These are phyloP conservation scores for Oscheius sp. DNA, from an alignment of 2,888 invertebrate species.

Conservation along the genomic window DNA sequence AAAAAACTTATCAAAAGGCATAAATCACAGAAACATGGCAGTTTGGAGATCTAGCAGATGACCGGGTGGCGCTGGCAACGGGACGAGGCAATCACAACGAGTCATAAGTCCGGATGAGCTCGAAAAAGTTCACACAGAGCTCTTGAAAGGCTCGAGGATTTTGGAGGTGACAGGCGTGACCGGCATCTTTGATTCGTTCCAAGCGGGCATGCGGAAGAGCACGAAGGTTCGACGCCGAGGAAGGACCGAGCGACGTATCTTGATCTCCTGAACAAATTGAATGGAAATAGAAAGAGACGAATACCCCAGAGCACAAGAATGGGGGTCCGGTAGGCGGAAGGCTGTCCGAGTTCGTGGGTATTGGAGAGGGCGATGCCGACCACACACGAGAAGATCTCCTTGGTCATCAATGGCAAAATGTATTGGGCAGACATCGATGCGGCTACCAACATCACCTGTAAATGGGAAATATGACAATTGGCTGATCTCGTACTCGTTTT, in stretches of 20 bases:
- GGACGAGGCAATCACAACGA: conserved; percentile 21
- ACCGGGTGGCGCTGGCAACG: not conserved
- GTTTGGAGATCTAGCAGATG: not conserved
- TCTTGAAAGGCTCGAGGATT: conserved; percentile 56
- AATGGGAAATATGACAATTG: not conserved
- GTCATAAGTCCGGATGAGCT: conserved; percentile 55
- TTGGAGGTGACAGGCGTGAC: conserved; percentile 60
- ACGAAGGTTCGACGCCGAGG: conserved; percentile 56
- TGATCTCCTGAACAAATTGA: conserved; percentile 51
- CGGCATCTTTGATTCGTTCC: conserved; percentile 51
- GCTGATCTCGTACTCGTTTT: conserved; percentile 42
- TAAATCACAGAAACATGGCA: conserved; percentile 3
- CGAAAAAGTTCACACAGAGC: conserved; percentile 57
- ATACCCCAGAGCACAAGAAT: conserved; percentile 59
- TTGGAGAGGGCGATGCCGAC: conserved; percentile 59
- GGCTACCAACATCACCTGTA: conserved; percentile 52
- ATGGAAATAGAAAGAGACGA: not conserved
- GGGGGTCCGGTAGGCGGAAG: conserved; percentile 46
- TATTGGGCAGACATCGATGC: conserved; percentile 61
- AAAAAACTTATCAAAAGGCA: too few relatives aligned
- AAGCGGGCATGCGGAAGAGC: conserved; percentile 50
- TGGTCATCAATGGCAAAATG: conserved; percentile 52
- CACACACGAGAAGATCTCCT: conserved; percentile 49
- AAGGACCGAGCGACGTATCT: conserved; percentile 58
- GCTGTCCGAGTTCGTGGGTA: conserved; percentile 54